Evolutionary conservation across 2,888 invertebrate species (phyloP).

Genomic region (Cancer borealis): DNA sequence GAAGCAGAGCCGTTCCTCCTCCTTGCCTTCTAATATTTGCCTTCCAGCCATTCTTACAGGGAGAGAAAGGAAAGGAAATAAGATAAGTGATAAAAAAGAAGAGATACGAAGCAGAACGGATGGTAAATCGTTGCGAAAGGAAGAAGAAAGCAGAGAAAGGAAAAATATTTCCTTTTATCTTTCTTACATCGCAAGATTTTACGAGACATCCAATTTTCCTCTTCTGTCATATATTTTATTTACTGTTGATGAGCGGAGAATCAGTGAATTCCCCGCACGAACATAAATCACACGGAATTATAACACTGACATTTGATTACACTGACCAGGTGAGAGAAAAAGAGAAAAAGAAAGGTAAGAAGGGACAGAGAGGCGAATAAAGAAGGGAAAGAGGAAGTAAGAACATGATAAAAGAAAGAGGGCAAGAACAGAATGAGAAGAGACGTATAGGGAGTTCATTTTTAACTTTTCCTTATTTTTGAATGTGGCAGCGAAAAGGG

Average conservation of each 20-base stretch:
- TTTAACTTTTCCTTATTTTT: neutral
- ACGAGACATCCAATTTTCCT: conserved; percentile 4
- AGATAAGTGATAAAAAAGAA: neutral
- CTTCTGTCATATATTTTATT: conserved; percentile 17
- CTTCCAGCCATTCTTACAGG: neutral
- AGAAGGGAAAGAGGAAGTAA: too few species aligned
- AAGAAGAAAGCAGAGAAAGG: neutral
- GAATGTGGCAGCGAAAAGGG: neutral
- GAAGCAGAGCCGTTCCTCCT: neutral
- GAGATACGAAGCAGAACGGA: neutral
- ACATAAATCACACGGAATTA: neutral
- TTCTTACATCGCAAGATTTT: conserved; percentile 1
- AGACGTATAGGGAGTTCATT: neutral
- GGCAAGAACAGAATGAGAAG: neutral
- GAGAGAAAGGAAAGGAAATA: conserved; percentile 10
- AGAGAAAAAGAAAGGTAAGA: neutral
- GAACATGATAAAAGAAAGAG: neutral
- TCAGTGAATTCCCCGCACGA: neutral
- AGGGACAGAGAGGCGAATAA: neutral
- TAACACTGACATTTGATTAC: neutral
- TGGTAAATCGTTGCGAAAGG: neutral
- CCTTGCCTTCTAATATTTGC: neutral
- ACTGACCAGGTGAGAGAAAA: neutral
- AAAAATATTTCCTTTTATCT: neutral
- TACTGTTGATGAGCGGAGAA: conserved; percentile 7